These are phyloP conservation scores for Drosophila rubida DNA, from an alignment of 2,888 invertebrate species.

Conservation along the genomic window DNA sequence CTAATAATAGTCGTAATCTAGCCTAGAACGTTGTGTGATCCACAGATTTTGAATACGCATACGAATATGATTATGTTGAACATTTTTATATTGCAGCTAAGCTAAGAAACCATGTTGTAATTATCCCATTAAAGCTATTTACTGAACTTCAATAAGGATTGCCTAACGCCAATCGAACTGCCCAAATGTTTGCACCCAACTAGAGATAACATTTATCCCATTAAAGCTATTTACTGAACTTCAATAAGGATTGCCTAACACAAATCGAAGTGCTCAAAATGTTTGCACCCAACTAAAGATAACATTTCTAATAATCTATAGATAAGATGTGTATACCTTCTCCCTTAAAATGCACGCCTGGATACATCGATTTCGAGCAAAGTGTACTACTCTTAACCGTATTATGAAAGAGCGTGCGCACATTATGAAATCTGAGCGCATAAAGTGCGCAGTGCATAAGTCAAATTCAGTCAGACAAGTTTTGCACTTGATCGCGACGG, in stretches of 20 bases:
- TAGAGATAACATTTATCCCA: constrained; percentile 6
- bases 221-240: constrained; percentile 19
- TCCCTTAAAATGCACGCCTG: too few relatives aligned
- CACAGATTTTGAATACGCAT: constrained; percentile 8
- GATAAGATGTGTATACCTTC: not conserved
- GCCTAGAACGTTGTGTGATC: constrained; percentile 19
- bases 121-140: constrained; percentile 25
- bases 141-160: constrained; percentile 1
- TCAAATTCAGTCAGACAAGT: constrained; percentile 32
- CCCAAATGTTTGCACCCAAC: not conserved
- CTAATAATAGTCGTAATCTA: constrained; percentile 12
- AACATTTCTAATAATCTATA: not conserved
- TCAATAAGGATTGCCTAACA: not conserved
- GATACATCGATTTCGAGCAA: not conserved
- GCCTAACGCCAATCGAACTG: not conserved
- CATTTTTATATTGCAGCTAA: constrained; percentile 29
- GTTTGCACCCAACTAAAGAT: not conserved
- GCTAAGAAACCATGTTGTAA: constrained; percentile 26
- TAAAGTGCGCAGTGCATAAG: constrained; percentile 15
- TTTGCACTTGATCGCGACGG: constrained; percentile 20
- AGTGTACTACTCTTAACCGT: not conserved
- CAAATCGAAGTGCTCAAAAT: not conserved
- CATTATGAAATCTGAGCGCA: constrained; percentile 42
- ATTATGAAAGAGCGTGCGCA: constrained; percentile 10
- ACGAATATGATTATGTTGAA: constrained; percentile 14